A percentile compares a stretch with the other conserved stretches of the same genome.
Evolutionary conservation across 2,888 invertebrate species (phyloP).

Genomic region (Psylliodes chrysocephalus): DNA sequence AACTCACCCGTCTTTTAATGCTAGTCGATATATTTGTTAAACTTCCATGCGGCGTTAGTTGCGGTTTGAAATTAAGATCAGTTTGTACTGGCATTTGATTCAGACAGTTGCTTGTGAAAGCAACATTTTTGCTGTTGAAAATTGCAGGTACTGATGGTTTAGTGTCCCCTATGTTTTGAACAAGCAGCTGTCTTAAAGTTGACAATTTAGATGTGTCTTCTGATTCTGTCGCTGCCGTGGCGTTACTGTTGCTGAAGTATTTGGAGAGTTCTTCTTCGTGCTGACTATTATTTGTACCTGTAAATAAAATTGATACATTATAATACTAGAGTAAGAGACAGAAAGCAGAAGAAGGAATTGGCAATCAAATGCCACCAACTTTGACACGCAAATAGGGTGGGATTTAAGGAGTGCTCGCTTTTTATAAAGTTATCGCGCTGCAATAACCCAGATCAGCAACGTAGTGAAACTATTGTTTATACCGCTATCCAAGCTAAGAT

Average conservation of each 20-base stretch:
- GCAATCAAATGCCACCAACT: too few species aligned
- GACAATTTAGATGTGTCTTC: constrained; percentile 71
- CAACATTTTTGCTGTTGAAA: constrained; percentile 21
- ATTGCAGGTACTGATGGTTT: constrained; percentile 41
- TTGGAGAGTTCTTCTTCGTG: constrained; percentile 87
- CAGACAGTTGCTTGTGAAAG: constrained; percentile 25
- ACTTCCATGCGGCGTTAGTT: constrained; percentile 32
- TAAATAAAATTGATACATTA: too few species aligned
- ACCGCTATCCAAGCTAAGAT: too few species aligned
- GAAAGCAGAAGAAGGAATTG: too few species aligned
- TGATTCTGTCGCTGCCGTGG: constrained; percentile 45
- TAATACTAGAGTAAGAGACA: too few species aligned
- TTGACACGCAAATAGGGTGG: too few species aligned
- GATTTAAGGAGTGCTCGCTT: too few species aligned
- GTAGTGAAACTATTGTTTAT: too few species aligned
- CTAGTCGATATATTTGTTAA: constrained; percentile 35
- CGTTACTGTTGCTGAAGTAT: constrained; percentile 75
- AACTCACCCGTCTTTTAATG: constrained; percentile 68
- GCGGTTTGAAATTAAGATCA: constrained; percentile 31
- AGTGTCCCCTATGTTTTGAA: constrained; percentile 58
- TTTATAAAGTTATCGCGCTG: too few species aligned
- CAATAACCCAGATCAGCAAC: too few species aligned
- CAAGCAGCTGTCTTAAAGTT: constrained; percentile 76
- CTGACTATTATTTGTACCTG: constrained; percentile 77
- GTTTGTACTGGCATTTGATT: constrained; percentile 34